Evolutionary conservation across 1,140 invertebrate species (phyloP).

Genomic region (Solenopsis fugax): DNA sequence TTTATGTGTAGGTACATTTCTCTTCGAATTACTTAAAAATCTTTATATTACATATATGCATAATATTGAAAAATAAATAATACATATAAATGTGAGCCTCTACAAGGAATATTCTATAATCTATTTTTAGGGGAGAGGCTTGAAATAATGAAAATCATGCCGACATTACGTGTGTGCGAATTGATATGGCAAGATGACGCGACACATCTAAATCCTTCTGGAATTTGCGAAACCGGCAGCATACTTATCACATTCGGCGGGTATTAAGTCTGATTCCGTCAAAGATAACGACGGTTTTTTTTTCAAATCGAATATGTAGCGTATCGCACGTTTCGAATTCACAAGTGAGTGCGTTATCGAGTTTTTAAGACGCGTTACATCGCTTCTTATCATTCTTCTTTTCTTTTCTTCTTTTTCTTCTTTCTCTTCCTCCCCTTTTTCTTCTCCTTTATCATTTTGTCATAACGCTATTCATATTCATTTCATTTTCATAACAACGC

Average conservation of each 20-base stretch:
- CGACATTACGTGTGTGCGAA: background rate
- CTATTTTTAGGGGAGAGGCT: background rate
- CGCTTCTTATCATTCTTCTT: background rate
- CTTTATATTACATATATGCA: background rate
- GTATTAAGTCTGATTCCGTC: conserved; percentile 26
- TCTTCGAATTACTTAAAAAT: background rate
- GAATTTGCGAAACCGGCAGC: background rate
- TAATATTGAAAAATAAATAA: background rate
- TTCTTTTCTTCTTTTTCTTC: background rate
- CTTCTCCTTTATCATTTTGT: background rate
- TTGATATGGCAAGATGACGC: background rate
- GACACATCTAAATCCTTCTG: background rate
- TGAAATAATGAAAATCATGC: background rate
- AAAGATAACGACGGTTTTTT: conserved; percentile 27
- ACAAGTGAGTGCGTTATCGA: background rate
- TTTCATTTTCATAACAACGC: background rate
- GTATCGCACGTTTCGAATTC: background rate
- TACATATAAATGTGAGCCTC: background rate
- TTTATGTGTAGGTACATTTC: background rate
- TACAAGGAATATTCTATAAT: background rate
- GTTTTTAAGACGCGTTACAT: background rate
- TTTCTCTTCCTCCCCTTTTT: background rate
- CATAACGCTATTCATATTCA: background rate
- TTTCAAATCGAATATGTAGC: background rate
- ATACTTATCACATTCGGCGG: conserved; percentile 18